Conservation (phyloP, 2,113 vertebrate genomes). For the Gorilla gorilla region DNA sequence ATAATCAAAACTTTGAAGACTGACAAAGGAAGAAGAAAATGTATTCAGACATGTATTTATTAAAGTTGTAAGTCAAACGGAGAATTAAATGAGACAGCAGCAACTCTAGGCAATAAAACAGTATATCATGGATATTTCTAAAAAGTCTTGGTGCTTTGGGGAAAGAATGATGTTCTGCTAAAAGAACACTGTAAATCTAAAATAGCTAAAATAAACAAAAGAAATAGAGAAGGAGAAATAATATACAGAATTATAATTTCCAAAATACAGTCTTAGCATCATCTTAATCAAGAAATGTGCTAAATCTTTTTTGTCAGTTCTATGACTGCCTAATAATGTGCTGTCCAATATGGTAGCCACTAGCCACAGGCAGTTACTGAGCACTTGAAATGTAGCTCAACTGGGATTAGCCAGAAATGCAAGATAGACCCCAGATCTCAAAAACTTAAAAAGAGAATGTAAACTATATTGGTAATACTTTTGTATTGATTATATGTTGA, state of each 20-base stretch:
- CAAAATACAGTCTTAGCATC: conserved; percentile 30
- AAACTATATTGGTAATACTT: neutral
- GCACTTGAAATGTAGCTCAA: neutral
- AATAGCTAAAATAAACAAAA: conserved; percentile 24
- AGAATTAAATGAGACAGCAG: conserved; percentile 34
- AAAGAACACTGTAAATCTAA: conserved; percentile 16
- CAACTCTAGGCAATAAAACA: neutral
- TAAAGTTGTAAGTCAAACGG: conserved; percentile 44
- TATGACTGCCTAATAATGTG: neutral
- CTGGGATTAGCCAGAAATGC: neutral
- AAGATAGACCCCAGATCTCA: neutral
- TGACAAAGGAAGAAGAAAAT: conserved; percentile 38
- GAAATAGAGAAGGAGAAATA: neutral
- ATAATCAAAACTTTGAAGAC: conserved; percentile 47
- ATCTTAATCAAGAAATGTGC: neutral
- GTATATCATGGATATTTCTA: neutral
- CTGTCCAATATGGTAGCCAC: neutral
- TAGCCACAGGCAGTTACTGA: neutral
- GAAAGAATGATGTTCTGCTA: neutral
- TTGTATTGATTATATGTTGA: neutral
- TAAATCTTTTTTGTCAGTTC: neutral
- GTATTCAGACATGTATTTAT: conserved; percentile 26
- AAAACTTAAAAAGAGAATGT: neutral
- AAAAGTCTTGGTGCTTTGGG: conserved; percentile 3
- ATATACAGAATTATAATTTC: neutral